phyloP scores from a whole-genome alignment of 2,113 vertebrate genomes.

The Brienomyrus brachyistius region DNA sequence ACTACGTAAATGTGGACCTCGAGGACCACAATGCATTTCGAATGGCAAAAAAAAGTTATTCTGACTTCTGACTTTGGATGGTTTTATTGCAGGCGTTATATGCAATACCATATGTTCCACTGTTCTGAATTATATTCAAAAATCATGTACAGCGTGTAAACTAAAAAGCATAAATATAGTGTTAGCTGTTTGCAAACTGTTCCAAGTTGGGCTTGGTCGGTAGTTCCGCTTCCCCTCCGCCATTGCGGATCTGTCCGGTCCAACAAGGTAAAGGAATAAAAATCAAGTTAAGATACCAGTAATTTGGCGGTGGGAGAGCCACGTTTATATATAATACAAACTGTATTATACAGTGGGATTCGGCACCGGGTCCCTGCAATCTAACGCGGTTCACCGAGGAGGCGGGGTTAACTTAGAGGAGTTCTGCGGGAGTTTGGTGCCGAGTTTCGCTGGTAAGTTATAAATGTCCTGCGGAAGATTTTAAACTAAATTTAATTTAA shows the following conservation, averaged over 20 bases:
- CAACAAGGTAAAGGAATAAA: slow-evolving; percentile 23
- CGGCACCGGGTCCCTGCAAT: neutral
- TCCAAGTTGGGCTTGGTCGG: slow-evolving; percentile 34
- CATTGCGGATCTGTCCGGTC: slow-evolving; percentile 31
- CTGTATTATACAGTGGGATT: neutral
- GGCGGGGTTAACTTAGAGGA: slow-evolving; percentile 24
- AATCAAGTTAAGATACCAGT: slow-evolving; percentile 4
- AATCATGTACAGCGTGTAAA: neutral
- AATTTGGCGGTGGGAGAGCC: neutral
- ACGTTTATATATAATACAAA: neutral
- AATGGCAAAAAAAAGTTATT: neutral
- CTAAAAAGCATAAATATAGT: neutral
- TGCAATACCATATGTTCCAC: neutral
- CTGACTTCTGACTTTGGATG: neutral
- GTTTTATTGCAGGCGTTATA: neutral
- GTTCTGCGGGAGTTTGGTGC: slow-evolving; percentile 24
- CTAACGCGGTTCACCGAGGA: slow-evolving; percentile 5
- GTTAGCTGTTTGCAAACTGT: neutral
- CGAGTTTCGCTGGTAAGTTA: slow-evolving; percentile 29
- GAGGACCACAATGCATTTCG: slow-evolving; percentile 5
- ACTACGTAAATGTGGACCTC: neutral
- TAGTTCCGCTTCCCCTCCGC: slow-evolving; percentile 47
- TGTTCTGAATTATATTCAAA: neutral
- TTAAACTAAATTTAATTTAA: neutral
- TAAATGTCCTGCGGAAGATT: neutral